Conservation (phyloP, 2,113 vertebrate genomes). For the Cyprinodon tularosa region DNA sequence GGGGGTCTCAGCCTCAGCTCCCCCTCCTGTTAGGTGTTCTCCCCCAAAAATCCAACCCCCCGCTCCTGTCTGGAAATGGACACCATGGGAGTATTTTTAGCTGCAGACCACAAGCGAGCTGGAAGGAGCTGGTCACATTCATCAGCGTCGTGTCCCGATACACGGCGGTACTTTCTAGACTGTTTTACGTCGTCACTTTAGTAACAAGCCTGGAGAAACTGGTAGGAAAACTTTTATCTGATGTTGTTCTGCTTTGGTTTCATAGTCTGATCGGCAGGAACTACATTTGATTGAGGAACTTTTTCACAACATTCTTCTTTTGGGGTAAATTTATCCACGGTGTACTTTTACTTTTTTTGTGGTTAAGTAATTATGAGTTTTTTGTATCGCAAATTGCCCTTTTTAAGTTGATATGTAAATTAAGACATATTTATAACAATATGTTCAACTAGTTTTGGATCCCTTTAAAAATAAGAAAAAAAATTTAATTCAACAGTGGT, state of each 20-base stretch:
- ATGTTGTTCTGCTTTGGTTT: not conserved
- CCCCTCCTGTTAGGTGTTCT: constrained; percentile 60
- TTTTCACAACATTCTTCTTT: too few relatives aligned
- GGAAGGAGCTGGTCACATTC: constrained; percentile 43
- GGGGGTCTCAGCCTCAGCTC: constrained; percentile 26
- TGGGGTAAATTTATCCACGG: too few relatives aligned
- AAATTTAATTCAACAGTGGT: too few relatives aligned
- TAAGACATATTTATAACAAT: too few relatives aligned
- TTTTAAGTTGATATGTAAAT: too few relatives aligned
- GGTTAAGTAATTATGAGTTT: too few relatives aligned
- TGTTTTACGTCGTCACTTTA: not conserved
- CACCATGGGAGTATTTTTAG: constrained; percentile 82
- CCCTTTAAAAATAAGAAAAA: too few relatives aligned
- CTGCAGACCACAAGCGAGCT: constrained; percentile 50
- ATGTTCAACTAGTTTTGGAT: too few relatives aligned
- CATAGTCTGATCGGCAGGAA: not conserved
- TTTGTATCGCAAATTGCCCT: too few relatives aligned
- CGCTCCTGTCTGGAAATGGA: constrained; percentile 72
- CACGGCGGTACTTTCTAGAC: constrained; percentile 43
- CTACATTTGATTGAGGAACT: too few relatives aligned
- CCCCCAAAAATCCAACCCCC: constrained; percentile 16
- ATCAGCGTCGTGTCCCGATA: constrained; percentile 36
- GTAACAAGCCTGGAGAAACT: constrained; percentile 5
- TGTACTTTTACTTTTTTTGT: too few relatives aligned
- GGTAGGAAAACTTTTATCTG: not conserved